Conservation (phyloP, 2,888 invertebrate genomes). For the Isoperla grammatica region DNA sequence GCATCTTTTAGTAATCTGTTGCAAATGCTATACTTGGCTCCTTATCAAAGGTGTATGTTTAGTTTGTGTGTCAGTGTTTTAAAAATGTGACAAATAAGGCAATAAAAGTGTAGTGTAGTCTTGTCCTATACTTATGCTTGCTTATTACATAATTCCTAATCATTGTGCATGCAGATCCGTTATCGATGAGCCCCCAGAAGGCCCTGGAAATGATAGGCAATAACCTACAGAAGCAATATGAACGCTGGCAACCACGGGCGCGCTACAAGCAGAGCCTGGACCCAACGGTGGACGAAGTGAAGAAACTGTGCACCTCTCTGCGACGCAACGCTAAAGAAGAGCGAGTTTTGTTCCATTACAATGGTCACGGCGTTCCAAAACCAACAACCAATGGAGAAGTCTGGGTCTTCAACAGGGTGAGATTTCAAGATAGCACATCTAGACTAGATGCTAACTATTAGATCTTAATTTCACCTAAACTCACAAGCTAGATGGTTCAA, state of each 20-base stretch:
- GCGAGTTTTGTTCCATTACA: conserved; percentile 97
- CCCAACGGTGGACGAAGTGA: conserved; percentile 97
- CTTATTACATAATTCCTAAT: too few species aligned
- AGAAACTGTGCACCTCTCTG: conserved; percentile 90
- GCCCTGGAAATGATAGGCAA: conserved; percentile 89
- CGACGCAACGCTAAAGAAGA: conserved; percentile 97
- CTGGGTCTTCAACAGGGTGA: conserved; percentile 97
- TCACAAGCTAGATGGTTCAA: too few species aligned
- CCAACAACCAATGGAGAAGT: conserved; percentile 98
- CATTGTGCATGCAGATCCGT: conserved; percentile 79
- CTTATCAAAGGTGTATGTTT: too few species aligned
- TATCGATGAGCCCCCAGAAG: conserved; percentile 81
- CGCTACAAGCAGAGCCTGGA: conserved; percentile 95
- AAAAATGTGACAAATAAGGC: too few species aligned
- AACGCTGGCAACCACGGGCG: conserved; percentile 97
- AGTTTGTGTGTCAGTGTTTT: too few species aligned
- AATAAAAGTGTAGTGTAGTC: too few species aligned
- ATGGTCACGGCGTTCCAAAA: conserved; percentile 98
- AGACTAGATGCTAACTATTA: neutral
- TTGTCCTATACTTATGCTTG: too few species aligned
- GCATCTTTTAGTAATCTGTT: too few species aligned
- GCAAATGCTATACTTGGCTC: too few species aligned
- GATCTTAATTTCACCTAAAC: neutral
- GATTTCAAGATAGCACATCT: conserved; percentile 27
- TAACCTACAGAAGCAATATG: conserved; percentile 92